These are phyloP conservation scores for Chrysolina oricalcia DNA, from an alignment of 2,888 invertebrate genomes.

Conservation along the genomic window DNA sequence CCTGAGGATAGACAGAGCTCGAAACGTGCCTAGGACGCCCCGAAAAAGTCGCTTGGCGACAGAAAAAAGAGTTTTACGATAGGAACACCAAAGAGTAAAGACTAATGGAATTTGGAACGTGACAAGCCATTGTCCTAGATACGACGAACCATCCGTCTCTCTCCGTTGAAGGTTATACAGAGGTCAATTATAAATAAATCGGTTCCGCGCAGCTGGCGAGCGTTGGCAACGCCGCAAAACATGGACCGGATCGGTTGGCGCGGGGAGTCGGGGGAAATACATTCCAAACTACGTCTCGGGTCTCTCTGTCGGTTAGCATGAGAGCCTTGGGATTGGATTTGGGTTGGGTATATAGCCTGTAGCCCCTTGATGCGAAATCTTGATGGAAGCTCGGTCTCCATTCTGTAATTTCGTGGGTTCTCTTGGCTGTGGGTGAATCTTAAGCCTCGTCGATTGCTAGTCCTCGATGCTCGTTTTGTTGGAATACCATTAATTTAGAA, in stretches of 20 bases:
- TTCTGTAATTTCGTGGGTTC: slow-evolving; percentile 39
- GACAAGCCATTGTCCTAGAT: slow-evolving; percentile 42
- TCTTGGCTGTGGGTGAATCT: slow-evolving; percentile 14
- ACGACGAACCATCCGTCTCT: slow-evolving; percentile 40
- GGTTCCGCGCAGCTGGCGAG: slow-evolving; percentile 46
- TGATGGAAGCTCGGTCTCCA: slow-evolving; percentile 40
- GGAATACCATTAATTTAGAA: slow-evolving; percentile 11
- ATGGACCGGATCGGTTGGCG: not conserved
- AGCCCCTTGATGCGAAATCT: slow-evolving; percentile 39
- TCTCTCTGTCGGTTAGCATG: slow-evolving; percentile 20
- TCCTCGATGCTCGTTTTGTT: not conserved
- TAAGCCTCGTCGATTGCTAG: not conserved
- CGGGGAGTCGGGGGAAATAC: slow-evolving; percentile 23
- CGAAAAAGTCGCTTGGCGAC: not conserved
- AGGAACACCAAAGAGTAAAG: slow-evolving; percentile 1
- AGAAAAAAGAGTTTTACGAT: not conserved
- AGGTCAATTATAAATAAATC: slow-evolving; percentile 51
- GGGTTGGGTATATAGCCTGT: slow-evolving; percentile 31
- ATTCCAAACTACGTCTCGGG: slow-evolving; percentile 28
- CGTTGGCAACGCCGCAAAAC: slow-evolving; percentile 46
- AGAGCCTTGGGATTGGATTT: slow-evolving; percentile 23
- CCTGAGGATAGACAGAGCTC: not conserved
- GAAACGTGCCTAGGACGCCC: not conserved
- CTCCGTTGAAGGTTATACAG: slow-evolving; percentile 44
- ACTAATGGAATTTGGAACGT: slow-evolving; percentile 6